Evolutionary conservation across 1,140 invertebrate genomes (phyloP).

Genomic region (Platyscapa corneri): DNA sequence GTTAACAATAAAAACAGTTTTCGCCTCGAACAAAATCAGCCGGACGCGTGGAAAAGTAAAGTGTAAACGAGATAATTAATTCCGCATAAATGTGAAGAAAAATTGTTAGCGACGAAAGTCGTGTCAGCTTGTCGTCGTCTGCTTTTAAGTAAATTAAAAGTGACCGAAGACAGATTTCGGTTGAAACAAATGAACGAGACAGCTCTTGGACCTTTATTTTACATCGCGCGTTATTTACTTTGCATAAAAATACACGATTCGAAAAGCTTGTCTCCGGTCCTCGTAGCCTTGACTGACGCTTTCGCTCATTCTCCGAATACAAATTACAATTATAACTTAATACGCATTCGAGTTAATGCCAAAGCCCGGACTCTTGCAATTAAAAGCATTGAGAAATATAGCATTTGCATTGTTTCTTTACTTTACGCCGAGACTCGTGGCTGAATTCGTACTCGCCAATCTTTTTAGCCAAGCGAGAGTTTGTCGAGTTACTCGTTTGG

Average conservation of each 20-base stretch:
- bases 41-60: background rate
- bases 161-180: slow-evolving; percentile 1
- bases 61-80: background rate
- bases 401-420: background rate
- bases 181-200: background rate
- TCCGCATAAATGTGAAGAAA: background rate
- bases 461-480: background rate
- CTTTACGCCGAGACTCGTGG: too few relatives aligned
- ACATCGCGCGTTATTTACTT: background rate
- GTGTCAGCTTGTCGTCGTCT: background rate
- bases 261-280: background rate
- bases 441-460: background rate
- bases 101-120: background rate
- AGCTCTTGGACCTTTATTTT: background rate
- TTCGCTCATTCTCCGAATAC: background rate
- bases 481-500: background rate
- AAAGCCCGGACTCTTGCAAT: background rate
- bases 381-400: background rate
- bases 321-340: background rate
- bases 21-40: background rate
- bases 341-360: background rate
- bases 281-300: background rate
- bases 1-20: background rate
- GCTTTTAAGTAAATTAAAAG: background rate
- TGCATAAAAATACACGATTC: background rate